Evolutionary conservation across 2,113 vertebrate genomes (phyloP), one percentile per base, ranked within the genome.

Genomic region (Uropsilus gracilis): DNA sequence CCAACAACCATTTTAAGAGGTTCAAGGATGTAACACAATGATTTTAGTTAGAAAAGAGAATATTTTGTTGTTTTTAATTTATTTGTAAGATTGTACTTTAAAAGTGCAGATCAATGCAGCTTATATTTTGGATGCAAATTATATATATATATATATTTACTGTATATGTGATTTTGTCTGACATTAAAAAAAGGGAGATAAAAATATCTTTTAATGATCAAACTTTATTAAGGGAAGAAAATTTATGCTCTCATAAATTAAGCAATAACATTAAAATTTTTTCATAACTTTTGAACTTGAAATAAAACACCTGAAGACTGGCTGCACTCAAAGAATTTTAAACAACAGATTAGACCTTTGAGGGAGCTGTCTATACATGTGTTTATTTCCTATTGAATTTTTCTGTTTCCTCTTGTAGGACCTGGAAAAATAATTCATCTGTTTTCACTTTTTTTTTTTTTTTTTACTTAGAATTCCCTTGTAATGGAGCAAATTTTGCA

Each of bases 221-320:
- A 78, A 48, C 2, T 28, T 61, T 95, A 95, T 71, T 84, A 66
- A 34, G 3, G 57, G 78, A 92, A 68, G n/a, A 96, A 91, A 72
- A 77, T 30, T 8, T 92, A 76, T 71, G 0, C 32, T 82, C 61
- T 96, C 37, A 86, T 86, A 66, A 91, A 89, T 57, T 93, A 63
- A 73, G 39, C 28, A 85, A 91, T 88, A 94, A 96, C 95, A 88
- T 78, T 66, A 91, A 26, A 80, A 89, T 97, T 97, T 90, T 78
- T 20, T 89, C 48, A 28, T 95, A 96, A 90, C 28, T 87, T 92
- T 66, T 96, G 64, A 95, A 66, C 44, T 90, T 86, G 28, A 95
- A 96, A 55, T 77, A 91, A 96, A 92, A 44, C 10, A 53, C 92
- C 26, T 96, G 95, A 95, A 90, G 95, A 73, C 5, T 90, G 26